Conservation (phyloP, 2,113 vertebrate genomes). For the Grallaria varia region DNA sequence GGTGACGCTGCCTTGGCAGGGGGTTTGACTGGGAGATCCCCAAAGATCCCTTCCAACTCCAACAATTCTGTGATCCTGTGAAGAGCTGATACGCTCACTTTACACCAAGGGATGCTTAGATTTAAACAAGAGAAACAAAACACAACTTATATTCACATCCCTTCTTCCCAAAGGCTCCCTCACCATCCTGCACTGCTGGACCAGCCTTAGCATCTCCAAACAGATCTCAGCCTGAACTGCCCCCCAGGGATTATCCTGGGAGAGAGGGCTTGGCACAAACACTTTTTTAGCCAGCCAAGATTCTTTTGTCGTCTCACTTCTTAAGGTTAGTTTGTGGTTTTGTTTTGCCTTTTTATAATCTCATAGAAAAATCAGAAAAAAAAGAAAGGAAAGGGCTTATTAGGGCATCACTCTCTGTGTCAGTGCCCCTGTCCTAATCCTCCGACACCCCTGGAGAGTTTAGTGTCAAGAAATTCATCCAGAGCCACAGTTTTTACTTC, state of each 20-base stretch:
- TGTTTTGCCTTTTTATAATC: not conserved
- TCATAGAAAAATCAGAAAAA: not conserved
- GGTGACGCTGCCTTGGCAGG: not conserved
- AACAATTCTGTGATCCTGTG: not conserved
- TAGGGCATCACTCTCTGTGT: not conserved
- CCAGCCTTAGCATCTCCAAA: not conserved
- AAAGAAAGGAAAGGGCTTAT: not conserved
- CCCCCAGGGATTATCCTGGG: not conserved
- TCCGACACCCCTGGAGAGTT: not conserved
- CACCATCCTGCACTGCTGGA: not conserved
- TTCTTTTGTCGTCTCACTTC: not conserved
- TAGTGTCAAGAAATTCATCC: not conserved
- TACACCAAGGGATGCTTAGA: rapidly evolving
- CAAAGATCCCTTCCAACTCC: not conserved
- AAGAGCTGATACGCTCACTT: not conserved
- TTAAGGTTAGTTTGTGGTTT: not conserved
- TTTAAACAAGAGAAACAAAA: not conserved
- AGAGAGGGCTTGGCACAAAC: not conserved
- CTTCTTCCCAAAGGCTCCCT: not conserved
- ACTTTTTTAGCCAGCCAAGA: not conserved
- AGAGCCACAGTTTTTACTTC: not conserved
- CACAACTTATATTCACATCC: not conserved
- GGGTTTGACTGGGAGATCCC: not conserved
- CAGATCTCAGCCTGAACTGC: not conserved
- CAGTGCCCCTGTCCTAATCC: not conserved